Conservation (phyloP, 1,140 invertebrate genomes). For the Ceratina australensis region DNA sequence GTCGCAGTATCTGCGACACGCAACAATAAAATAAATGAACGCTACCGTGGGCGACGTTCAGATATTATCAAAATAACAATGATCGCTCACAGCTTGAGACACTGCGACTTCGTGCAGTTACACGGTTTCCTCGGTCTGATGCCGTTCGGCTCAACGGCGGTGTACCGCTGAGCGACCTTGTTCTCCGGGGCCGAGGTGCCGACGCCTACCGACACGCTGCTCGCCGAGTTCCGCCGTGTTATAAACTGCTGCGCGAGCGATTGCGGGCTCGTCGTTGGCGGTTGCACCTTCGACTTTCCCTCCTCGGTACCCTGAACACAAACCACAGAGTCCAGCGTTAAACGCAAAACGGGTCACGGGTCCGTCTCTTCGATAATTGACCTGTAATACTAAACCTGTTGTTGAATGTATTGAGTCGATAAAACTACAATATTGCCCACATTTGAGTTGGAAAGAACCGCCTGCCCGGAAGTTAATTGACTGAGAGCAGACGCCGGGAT, state of each 20-base stretch:
- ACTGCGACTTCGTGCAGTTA: slow-evolving; percentile 99
- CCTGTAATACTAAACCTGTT: slow-evolving; percentile 51
- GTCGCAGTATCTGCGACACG: slow-evolving; percentile 93
- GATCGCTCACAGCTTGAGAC: slow-evolving; percentile 92
- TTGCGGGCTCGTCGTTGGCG: slow-evolving; percentile 67
- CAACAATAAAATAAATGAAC: slow-evolving; percentile 44
- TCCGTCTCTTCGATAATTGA: not conserved
- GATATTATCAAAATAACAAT: slow-evolving; percentile 14
- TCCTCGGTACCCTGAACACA: slow-evolving; percentile 63
- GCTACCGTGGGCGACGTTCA: slow-evolving; percentile 9
- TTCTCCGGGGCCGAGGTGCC: slow-evolving; percentile 64
- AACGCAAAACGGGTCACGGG: too few relatives aligned
- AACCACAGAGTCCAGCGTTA: slow-evolving; percentile 15
- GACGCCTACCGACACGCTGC: slow-evolving; percentile 66
- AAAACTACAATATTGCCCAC: slow-evolving; percentile 81
- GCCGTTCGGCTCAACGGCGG: slow-evolving; percentile 83
- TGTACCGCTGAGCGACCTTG: slow-evolving; percentile 68
- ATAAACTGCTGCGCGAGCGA: too few relatives aligned
- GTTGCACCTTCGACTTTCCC: slow-evolving; percentile 69
- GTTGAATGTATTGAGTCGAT: slow-evolving; percentile 82
- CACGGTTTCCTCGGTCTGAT: slow-evolving; percentile 94
- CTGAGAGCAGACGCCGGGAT: slow-evolving; percentile 78
- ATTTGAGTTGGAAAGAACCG: slow-evolving; percentile 79
- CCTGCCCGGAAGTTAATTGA: slow-evolving; percentile 79
- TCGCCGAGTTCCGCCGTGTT: slow-evolving; percentile 67